phyloP scores from a whole-genome alignment of 2,888 invertebrate genomes.

The Aradus depressus region DNA sequence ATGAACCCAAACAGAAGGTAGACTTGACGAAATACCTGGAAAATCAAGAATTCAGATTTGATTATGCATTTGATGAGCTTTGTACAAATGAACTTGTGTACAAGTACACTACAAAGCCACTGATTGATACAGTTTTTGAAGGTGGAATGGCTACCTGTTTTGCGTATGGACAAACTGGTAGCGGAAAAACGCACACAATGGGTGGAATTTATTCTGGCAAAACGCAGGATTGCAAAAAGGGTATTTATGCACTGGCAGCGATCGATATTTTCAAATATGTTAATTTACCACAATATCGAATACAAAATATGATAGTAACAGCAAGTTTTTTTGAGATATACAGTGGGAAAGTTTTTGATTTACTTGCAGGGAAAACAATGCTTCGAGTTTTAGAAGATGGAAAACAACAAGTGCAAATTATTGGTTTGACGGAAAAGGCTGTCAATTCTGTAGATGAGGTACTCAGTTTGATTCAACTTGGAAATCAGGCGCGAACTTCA shows the following conservation, averaged over 20 bases:
- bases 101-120: constrained; percentile 94
- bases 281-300: constrained; percentile 68
- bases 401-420: constrained; percentile 94
- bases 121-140: constrained; percentile 95
- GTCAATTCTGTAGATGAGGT: constrained; percentile 90
- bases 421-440: constrained; percentile 85
- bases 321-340: constrained; percentile 99
- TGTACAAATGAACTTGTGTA: constrained; percentile 94
- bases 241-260: constrained; percentile 95
- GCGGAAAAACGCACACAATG: constrained; percentile 96
- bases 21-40: constrained; percentile 97
- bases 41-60: constrained; percentile 95
- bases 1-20: constrained; percentile 89
- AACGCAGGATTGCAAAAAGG: constrained; percentile 91
- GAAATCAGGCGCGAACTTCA: constrained; percentile 84
- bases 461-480: constrained; percentile 79
- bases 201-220: constrained; percentile 92
- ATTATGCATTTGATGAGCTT: constrained; percentile 95
- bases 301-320: constrained; percentile 75
- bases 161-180: constrained; percentile 98
- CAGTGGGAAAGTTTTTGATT: constrained; percentile 88
- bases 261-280: constrained; percentile 83
- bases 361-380: constrained; percentile 84
- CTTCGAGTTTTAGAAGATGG: constrained; percentile 93
- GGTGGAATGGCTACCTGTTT: constrained; percentile 99